Evolutionary conservation across 2,888 invertebrate species (phyloP).

Genomic region (Limnephilus lunatus): DNA sequence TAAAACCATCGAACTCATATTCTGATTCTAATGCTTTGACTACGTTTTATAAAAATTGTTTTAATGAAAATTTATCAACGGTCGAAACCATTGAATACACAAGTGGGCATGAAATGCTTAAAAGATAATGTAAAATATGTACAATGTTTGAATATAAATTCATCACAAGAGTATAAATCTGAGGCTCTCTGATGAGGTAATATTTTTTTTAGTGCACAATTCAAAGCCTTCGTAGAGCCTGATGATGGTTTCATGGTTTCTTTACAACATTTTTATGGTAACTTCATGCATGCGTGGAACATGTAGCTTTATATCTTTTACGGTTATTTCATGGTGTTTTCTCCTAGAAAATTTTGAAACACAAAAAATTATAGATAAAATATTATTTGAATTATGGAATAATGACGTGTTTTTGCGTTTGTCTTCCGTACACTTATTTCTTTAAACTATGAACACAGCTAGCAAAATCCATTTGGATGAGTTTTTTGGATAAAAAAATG

Average conservation of each 20-base stretch:
- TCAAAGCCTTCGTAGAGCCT: neutral
- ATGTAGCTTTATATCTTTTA: neutral
- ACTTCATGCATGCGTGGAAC: neutral
- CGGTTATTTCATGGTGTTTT: neutral
- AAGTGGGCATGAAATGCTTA: neutral
- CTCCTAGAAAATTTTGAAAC: neutral
- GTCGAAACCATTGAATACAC: too few species aligned
- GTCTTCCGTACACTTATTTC: neutral
- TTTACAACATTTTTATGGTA: neutral
- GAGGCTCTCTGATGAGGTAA: neutral
- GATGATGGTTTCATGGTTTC: neutral
- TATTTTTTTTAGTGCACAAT: neutral
- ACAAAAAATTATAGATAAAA: neutral
- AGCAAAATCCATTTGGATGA: too few species aligned
- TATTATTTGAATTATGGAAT: neutral
- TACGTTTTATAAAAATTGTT: too few species aligned
- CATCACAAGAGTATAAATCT: neutral
- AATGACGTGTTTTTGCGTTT: neutral
- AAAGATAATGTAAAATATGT: neutral
- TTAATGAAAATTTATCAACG: too few species aligned
- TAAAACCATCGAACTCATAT: too few species aligned
- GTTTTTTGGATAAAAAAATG: too few species aligned
- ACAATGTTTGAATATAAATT: neutral
- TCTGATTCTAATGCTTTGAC: too few species aligned
- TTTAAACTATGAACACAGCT: neutral